phyloP scores from a whole-genome alignment of 2,797 vertebrate genomes.

The Phalanger gymnotis region DNA sequence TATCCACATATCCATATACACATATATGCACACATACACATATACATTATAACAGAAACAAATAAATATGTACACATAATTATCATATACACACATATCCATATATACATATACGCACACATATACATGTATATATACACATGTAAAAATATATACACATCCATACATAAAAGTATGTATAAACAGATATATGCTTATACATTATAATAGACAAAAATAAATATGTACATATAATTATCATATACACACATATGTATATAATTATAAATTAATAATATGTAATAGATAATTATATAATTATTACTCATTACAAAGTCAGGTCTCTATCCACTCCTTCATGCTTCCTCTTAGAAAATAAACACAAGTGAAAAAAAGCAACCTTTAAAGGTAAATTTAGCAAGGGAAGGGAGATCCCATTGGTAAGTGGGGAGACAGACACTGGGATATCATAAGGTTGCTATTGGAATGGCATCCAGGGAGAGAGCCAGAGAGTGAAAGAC shows the following conservation, averaged over 20 bases:
- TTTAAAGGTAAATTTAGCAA: not conserved
- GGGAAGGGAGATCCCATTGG: not conserved
- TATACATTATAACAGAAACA: too few species aligned
- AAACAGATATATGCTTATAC: not conserved
- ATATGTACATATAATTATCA: not conserved
- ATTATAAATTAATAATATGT: not conserved
- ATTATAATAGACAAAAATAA: not conserved
- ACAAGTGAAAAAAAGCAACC: not conserved
- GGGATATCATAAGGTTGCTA: not conserved
- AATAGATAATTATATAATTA: not conserved
- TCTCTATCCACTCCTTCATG: not conserved
- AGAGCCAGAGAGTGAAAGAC: not conserved
- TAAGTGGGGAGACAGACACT: not conserved
- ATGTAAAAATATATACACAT: not conserved
- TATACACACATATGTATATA: not conserved
- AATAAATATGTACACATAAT: too few species aligned
- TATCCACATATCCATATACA: too few species aligned
- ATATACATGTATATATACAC: not conserved
- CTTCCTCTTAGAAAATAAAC: not conserved
- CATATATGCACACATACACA: too few species aligned
- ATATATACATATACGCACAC: too few species aligned
- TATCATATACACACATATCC: too few species aligned
- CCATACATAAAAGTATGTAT: not conserved
- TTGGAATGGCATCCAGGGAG: not conserved
- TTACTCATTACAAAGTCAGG: not conserved